Conservation (phyloP, 2,797 vertebrate species). For the Spondyliosoma cantharus region DNA sequence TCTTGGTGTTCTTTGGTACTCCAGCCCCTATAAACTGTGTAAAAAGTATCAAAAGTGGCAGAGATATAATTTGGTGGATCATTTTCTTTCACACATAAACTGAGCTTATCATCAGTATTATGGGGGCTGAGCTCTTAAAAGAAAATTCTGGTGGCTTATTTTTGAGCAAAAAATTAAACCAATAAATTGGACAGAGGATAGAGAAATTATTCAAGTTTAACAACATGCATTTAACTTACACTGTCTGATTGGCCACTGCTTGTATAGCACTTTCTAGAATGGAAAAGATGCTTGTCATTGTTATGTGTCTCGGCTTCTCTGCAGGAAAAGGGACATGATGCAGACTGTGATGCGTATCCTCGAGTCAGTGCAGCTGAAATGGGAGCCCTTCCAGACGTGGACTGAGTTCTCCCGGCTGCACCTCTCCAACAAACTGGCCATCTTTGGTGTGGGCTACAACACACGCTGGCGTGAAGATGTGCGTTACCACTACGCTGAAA, state of each 20-base stretch:
- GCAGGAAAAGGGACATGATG: conserved; percentile 93
- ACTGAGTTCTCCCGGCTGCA: conserved; percentile 97
- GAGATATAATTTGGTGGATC: neutral
- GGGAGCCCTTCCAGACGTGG: conserved; percentile 99
- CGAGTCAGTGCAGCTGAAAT: conserved; percentile 95
- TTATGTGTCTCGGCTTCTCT: conserved; percentile 2
- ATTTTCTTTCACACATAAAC: neutral
- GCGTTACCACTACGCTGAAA: conserved; percentile 96
- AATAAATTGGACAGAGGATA: neutral
- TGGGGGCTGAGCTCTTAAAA: neutral
- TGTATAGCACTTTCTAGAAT: neutral
- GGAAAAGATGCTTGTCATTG: conserved; percentile 58
- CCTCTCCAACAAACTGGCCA: conserved; percentile 98
- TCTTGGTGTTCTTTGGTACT: neutral
- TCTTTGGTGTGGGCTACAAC: conserved; percentile 97
- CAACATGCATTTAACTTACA: too few species aligned
- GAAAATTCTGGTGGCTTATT: neutral
- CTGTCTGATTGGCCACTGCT: neutral
- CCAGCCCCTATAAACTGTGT: neutral
- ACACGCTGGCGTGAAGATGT: conserved; percentile 98
- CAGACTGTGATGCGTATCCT: conserved; percentile 95
- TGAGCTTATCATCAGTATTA: neutral
- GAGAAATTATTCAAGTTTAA: neutral
- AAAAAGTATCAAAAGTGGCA: neutral
- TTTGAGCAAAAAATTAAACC: neutral